A percentile compares a stretch with the other conserved stretches of the same genome.
Conservation (phyloP, 2,113 vertebrate species). For the Chionis minor region DNA sequence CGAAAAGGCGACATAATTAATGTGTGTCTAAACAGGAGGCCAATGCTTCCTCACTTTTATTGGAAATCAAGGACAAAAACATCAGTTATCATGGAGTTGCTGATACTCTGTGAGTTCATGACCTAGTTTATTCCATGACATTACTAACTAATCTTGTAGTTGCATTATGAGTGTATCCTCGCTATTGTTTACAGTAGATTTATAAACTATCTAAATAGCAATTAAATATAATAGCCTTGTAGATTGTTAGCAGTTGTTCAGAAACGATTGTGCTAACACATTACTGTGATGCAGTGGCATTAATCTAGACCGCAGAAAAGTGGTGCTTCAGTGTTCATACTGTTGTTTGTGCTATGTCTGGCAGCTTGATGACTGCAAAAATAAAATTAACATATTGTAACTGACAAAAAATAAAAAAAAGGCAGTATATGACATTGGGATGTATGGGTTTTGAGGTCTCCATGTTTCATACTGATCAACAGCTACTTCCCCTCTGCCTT, state of each 20-base stretch:
- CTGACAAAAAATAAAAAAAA: neutral
- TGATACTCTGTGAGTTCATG: neutral
- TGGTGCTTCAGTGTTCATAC: neutral
- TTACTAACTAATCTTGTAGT: conserved; percentile 16
- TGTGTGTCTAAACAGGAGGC: neutral
- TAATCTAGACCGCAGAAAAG: neutral
- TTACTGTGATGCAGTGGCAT: neutral
- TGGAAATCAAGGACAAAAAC: conserved; percentile 27
- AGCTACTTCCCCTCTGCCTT: neutral
- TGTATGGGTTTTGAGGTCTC: neutral
- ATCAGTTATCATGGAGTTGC: neutral
- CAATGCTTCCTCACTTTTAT: neutral
- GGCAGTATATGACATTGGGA: neutral
- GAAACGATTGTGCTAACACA: neutral
- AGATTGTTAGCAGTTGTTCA: conserved; percentile 40
- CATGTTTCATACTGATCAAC: neutral
- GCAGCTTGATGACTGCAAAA: neutral
- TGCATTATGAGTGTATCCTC: neutral
- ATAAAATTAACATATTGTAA: neutral
- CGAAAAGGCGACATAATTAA: conserved; percentile 34
- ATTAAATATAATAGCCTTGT: conserved; percentile 48
- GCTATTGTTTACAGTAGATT: conserved; percentile 29
- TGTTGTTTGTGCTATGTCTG: neutral
- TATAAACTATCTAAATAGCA: conserved; percentile 44
- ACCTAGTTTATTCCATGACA: neutral